Evolutionary conservation across 2,797 vertebrate genomes (phyloP).

Genomic region (Chloroceryle inda): DNA sequence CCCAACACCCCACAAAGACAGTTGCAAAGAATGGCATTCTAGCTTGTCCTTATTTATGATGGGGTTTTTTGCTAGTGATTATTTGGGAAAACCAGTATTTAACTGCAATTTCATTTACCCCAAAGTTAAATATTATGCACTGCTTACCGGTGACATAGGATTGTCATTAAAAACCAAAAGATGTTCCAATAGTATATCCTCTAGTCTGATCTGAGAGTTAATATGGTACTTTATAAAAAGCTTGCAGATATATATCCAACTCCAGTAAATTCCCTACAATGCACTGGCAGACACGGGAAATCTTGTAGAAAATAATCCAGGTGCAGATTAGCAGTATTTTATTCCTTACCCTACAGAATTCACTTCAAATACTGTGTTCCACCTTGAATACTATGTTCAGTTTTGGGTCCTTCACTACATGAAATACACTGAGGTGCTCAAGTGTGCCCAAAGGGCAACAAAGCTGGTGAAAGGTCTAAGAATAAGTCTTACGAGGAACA

Average conservation of each 20-base stretch:
- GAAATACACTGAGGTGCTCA: background rate
- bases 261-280: background rate
- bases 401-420: background rate
- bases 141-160: background rate
- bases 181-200: background rate
- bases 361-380: background rate
- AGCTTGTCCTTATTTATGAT: slow-evolving; percentile 10
- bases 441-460: background rate
- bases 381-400: background rate
- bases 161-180: background rate
- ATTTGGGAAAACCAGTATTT: background rate
- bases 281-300: background rate
- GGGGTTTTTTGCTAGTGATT: background rate
- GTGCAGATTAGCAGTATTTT: background rate
- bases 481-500: background rate
- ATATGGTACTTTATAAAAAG: background rate
- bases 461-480: background rate
- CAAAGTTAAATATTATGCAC: background rate
- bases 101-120: background rate
- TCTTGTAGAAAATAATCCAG: background rate
- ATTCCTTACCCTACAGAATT: background rate
- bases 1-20: background rate
- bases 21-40: background rate
- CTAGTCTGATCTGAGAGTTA: background rate
- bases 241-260: background rate